Evolutionary conservation across 2,113 vertebrate species (phyloP).

Genomic region (Felis catus): DNA sequence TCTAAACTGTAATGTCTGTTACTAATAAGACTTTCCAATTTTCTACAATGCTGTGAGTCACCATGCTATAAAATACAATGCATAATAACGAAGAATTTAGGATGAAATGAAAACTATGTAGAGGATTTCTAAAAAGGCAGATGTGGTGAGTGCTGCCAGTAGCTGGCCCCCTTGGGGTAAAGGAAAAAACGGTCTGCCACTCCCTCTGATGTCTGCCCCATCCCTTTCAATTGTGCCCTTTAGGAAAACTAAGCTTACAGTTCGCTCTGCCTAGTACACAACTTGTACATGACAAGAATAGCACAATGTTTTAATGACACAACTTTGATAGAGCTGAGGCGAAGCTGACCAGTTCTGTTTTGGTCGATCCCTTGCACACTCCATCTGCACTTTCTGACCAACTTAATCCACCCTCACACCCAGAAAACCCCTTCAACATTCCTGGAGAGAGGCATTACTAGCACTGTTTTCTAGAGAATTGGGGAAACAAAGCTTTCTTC

Average conservation of each 20-base stretch:
- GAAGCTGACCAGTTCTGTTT: neutral
- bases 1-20: neutral
- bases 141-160: neutral
- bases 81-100: neutral
- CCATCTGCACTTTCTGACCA: neutral
- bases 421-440: neutral
- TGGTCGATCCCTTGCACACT: neutral
- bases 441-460: neutral
- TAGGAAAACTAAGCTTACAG: neutral
- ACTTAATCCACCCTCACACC: neutral
- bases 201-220: neutral
- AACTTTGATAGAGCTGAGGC: neutral
- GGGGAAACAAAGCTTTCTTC: neutral
- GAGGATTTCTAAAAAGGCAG: neutral
- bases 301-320: neutral
- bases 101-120: neutral
- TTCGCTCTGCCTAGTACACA: neutral
- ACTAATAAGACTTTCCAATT: neutral
- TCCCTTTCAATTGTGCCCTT: neutral
- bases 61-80: neutral
- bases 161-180: neutral
- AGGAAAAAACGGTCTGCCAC: neutral
- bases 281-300: neutral
- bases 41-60: neutral
- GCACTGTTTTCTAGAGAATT: neutral